Base-by-base conservation (phyloP, 2,888 invertebrate genomes). In the Cerastoderma edule region DNA sequence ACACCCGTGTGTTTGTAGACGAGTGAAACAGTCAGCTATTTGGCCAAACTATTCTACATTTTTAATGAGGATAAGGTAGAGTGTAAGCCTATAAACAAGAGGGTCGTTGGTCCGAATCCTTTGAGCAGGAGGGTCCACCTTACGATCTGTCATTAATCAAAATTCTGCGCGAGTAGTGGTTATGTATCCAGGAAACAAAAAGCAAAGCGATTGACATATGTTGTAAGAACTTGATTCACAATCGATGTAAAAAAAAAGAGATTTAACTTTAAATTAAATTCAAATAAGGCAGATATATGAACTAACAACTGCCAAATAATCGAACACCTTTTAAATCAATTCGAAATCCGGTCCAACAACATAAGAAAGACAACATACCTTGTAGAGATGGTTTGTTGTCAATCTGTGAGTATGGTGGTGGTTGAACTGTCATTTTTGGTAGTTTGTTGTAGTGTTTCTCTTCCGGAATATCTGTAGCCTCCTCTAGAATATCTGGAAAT, bases 371-470 rank as follows among this genome's bases (percentile, higher is more conserved):
- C 16, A 10, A 39, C 60, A 24, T 39, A 60, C 60, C 60, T 60
- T 35, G 60, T 60, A 39, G 13, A 22, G 60, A 60, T 60, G 60
- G 60, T 27, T 60, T 60, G 22, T 19, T 60, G 33, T 60, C 60
- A 39, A 60, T 24, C 39, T 60, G 39, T 5, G 60, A 60, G 39
- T 60, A 60, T 39, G 60, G 60, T 22, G 60, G 60, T 19, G 60
- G 39, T 22, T 33, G 24, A n/a, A 24, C 2, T 8, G 35, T 22
- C 60, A 60, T 60, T 35, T 60, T 60, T n/a, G n/a, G n/a, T n/a
- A n/a, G n/a, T n/a, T n/a, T n/a, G n/a, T n/a, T n/a, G n/a, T n/a
- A n/a, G n/a, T n/a, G n/a, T n/a, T n/a, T n/a, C n/a, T n/a, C n/a
- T n/a, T n/a, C n/a, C n/a, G n/a, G n/a, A n/a, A n/a, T n/a, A n/a